Base-by-base conservation (phyloP, 1,140 invertebrate genomes). In the Drosophila dunni region DNA sequence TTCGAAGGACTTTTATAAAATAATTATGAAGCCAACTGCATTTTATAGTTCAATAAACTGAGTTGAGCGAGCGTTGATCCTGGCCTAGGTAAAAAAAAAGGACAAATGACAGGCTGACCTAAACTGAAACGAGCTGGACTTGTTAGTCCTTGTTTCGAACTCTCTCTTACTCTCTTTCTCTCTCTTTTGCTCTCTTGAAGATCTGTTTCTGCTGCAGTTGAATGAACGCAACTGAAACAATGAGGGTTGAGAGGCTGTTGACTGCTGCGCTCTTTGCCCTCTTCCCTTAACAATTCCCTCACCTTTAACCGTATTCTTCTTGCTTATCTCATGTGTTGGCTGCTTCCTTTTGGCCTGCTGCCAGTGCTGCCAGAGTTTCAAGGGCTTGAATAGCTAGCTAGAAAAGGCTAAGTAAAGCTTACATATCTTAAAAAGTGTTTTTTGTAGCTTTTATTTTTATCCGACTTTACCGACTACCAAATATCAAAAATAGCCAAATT, bases 1-100 rank as follows among this genome's bases (percentile, higher is more conserved):
- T 38, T 38, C 65, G 66, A 65, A 79, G 64, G 17, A 57, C 51
- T 36, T 34, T 24, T 48, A 67, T 33, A 29, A 29, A 40, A 69
- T 68, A 71, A 71, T 71, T 46, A n/a, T 34, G 46, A 15, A 7
- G 48, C 46, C 48, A 51, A 75, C 17, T 58, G 75, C 54, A 50
- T 63, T 62, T 78, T 42, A 75, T 88, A 69, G 83, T 89, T 88
- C 83, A 88, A 89, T 73, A 88, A 88, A 89, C 83, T 80, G 76
- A 45, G 13, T 29, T 29, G 20, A 54, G 63, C 68, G 81, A 75
- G 7, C 83, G 61, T 82, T 88, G 82, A 86, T 88, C 83, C 75
- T 80, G 48, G 78, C 69, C 74, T 81, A 78, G 78, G 50, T 40
- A 20, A 60, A 58, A 56, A 40, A 45, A 56, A 45, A 20, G 24